These are phyloP conservation scores for Marasmarcha lunaedactyla DNA, from an alignment of 2,888 invertebrate species.

Conservation along the genomic window DNA sequence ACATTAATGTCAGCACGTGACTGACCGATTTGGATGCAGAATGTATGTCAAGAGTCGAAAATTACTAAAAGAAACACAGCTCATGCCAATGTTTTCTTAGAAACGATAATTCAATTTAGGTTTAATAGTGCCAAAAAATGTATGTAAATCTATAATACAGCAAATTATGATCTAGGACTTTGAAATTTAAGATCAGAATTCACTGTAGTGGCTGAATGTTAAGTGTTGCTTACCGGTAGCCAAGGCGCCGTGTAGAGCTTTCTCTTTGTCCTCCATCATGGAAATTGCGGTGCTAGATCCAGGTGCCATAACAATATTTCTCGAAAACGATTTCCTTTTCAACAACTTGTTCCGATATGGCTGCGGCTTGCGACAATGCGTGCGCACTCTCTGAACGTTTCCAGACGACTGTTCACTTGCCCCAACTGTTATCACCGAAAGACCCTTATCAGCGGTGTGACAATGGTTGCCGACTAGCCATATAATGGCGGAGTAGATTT, in stretches of 20 bases:
- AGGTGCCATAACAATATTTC: slow-evolving; percentile 69
- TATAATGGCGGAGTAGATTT: slow-evolving; percentile 54
- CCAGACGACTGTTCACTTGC: slow-evolving; percentile 50
- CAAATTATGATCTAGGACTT: too few relatives aligned
- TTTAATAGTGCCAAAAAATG: too few relatives aligned
- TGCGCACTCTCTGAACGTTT: slow-evolving; percentile 57
- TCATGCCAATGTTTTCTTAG: too few relatives aligned
- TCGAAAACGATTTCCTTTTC: slow-evolving; percentile 47
- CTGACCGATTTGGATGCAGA: slow-evolving; percentile 13
- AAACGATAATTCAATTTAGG: too few relatives aligned
- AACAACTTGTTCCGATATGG: slow-evolving; percentile 47
- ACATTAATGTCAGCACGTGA: slow-evolving; percentile 13
- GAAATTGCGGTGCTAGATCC: slow-evolving; percentile 65
- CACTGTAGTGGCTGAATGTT: too few relatives aligned
- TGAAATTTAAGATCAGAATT: too few relatives aligned
- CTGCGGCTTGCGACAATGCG: slow-evolving; percentile 48
- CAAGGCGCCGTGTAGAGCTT: slow-evolving; percentile 44
- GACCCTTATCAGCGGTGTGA: slow-evolving; percentile 58
- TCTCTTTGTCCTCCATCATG: slow-evolving; percentile 67
- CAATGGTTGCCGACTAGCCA: slow-evolving; percentile 62
- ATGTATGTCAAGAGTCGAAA: not conserved
- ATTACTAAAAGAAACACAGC: too few relatives aligned
- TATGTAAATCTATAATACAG: too few relatives aligned
- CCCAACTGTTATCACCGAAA: slow-evolving; percentile 55
- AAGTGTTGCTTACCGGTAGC: slow-evolving; percentile 32